Conservation (phyloP, 2,888 invertebrate genomes). For the Tortricodes alternella region DNA sequence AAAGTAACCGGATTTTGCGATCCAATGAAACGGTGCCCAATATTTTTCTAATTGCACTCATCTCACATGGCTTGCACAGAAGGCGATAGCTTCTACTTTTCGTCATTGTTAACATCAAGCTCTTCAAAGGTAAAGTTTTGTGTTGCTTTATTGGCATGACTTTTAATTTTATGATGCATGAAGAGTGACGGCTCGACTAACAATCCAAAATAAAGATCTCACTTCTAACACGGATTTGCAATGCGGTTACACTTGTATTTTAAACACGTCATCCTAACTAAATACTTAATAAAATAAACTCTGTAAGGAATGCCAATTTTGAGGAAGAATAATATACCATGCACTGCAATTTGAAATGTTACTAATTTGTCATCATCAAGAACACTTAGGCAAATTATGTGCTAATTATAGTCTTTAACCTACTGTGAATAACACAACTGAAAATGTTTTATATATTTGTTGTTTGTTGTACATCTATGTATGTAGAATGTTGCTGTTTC, state of each 20-base stretch:
- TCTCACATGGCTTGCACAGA: slow-evolving; percentile 75
- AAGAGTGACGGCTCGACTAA: slow-evolving; percentile 46
- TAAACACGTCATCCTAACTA: background rate
- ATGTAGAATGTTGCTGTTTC: slow-evolving; percentile 18
- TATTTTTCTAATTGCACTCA: slow-evolving; percentile 60
- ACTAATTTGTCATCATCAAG: slow-evolving; percentile 26
- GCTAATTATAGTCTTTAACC: slow-evolving; percentile 6
- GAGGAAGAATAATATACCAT: slow-evolving; percentile 64
- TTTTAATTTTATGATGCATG: slow-evolving; percentile 44
- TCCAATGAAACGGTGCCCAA: slow-evolving; percentile 50
- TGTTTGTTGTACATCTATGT: slow-evolving; percentile 20
- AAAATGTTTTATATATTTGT: slow-evolving; percentile 19
- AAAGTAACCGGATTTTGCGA: slow-evolving; percentile 37
- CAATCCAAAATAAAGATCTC: slow-evolving; percentile 19
- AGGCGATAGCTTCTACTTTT: slow-evolving; percentile 72
- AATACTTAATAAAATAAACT: background rate
- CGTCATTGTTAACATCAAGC: slow-evolving; percentile 63
- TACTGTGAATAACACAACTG: slow-evolving; percentile 16
- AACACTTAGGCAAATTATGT: slow-evolving; percentile 8
- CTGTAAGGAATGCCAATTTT: slow-evolving; percentile 13
- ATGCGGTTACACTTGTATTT: slow-evolving; percentile 18
- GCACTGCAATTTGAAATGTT: slow-evolving; percentile 49
- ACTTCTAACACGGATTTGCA: slow-evolving; percentile 20
- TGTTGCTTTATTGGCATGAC: slow-evolving; percentile 78
- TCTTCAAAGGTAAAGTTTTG: slow-evolving; percentile 76